phyloP scores from a whole-genome alignment of 2,888 invertebrate species.

The Alcis repandata region DNA sequence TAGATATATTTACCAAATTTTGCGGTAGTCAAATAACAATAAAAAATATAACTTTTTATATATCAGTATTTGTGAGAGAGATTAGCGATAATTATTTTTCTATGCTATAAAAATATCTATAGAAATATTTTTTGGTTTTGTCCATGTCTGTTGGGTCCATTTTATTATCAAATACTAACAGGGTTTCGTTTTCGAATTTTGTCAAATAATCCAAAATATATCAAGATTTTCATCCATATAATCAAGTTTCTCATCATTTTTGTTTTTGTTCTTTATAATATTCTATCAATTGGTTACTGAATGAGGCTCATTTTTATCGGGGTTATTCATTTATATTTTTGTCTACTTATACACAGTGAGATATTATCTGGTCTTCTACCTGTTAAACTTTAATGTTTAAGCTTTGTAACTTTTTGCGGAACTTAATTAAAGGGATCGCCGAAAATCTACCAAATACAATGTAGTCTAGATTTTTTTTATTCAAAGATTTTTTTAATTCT shows the following conservation, averaged over 20 bases:
- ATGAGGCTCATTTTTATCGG: slow-evolving; percentile 8
- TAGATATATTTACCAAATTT: too few species aligned
- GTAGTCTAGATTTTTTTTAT: not conserved
- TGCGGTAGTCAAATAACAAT: too few species aligned
- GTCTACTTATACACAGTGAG: slow-evolving; percentile 16
- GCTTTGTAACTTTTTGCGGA: not conserved
- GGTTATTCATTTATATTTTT: slow-evolving; percentile 1
- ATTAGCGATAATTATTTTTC: not conserved
- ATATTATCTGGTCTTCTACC: slow-evolving; percentile 21
- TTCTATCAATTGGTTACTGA: not conserved
- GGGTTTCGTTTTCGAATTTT: too few species aligned
- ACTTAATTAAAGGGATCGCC: not conserved
- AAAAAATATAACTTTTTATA: too few species aligned
- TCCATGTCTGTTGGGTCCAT: too few species aligned
- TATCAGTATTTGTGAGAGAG: too few species aligned
- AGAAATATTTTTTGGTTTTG: too few species aligned
- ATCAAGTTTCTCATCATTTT: not conserved
- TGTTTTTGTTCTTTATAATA: not conserved
- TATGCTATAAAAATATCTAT: not conserved
- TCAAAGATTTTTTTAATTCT: slow-evolving; percentile 1
- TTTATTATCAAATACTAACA: too few species aligned
- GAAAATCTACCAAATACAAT: not conserved
- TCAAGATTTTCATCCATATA: too few species aligned
- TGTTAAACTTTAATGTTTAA: not conserved
- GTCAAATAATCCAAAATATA: too few species aligned